Percentiles rank a stretch among this genome's conserved stretches.
These are phyloP conservation scores for Sialis lutaria DNA, from an alignment of 2,888 invertebrate genomes.

Conservation along the genomic window DNA sequence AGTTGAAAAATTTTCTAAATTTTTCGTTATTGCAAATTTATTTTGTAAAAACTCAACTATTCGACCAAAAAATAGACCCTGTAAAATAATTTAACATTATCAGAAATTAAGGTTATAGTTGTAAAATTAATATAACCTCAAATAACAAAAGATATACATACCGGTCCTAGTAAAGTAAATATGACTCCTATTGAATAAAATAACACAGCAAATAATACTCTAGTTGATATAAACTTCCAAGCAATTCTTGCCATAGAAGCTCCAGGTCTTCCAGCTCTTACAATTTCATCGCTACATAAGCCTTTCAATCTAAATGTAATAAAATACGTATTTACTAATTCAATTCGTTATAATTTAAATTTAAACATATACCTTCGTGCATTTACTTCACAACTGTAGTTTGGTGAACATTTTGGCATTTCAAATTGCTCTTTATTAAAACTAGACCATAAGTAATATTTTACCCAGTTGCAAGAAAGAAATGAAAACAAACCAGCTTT, in stretches of 20 bases:
- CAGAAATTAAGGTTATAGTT: no score
- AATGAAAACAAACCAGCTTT: slow-evolving; percentile 3
- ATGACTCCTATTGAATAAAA: no score
- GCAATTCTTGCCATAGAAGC: slow-evolving; percentile 27
- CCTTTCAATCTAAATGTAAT: slow-evolving; percentile 22
- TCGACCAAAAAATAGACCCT: no score
- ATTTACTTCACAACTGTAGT: slow-evolving; percentile 27
- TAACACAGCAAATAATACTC: slow-evolving; percentile 10
- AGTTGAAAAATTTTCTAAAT: no score
- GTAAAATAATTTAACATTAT: no score
- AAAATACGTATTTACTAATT: neutral
- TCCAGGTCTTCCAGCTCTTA: slow-evolving; percentile 22
- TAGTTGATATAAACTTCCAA: slow-evolving; percentile 26
- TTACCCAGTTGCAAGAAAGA: slow-evolving; percentile 31
- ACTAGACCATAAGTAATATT: slow-evolving; percentile 26
- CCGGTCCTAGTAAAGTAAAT: no score
- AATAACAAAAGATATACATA: no score
- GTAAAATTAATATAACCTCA: no score
- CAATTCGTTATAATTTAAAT: no score
- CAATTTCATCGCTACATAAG: slow-evolving; percentile 29
- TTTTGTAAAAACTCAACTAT: no score
- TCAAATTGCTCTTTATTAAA: slow-evolving; percentile 25
- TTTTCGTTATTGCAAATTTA: no score
- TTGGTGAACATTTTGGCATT: slow-evolving; percentile 22
- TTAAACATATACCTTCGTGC: slow-evolving; percentile 23